phyloP scores from a whole-genome alignment of 2,797 vertebrate genomes.

The Falco peregrinus region DNA sequence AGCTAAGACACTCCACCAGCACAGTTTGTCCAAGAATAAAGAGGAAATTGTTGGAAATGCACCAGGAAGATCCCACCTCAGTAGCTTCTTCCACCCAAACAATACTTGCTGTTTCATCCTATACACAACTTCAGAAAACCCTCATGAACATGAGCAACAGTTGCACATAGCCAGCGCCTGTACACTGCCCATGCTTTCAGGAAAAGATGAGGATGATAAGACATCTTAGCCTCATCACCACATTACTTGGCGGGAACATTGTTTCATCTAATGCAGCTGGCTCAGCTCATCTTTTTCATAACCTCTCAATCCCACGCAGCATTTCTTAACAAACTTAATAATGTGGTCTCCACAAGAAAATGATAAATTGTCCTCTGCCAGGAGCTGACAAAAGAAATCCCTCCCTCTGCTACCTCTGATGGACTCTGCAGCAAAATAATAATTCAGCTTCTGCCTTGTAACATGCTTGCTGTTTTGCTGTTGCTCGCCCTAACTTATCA shows the following conservation, averaged over 20 bases:
- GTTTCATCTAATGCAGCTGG: neutral
- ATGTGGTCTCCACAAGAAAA: slow-evolving; percentile 35
- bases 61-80: neutral
- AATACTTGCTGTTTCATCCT: neutral
- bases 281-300: slow-evolving; percentile 33
- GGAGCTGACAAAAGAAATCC: slow-evolving; percentile 45
- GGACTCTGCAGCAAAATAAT: neutral
- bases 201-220: neutral
- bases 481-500: neutral
- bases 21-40: neutral
- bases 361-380: slow-evolving; percentile 26
- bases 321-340: slow-evolving; percentile 57
- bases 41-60: neutral
- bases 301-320: neutral
- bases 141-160: neutral
- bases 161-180: neutral
- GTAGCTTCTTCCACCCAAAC: neutral
- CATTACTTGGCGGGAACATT: neutral
- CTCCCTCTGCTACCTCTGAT: slow-evolving; percentile 10
- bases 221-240: neutral
- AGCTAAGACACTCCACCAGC: neutral
- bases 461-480: neutral
- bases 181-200: neutral
- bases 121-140: neutral
- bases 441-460: slow-evolving; percentile 2